phyloP scores from a whole-genome alignment of 2,797 vertebrate species.

The Melanotaenia pygmaea region DNA sequence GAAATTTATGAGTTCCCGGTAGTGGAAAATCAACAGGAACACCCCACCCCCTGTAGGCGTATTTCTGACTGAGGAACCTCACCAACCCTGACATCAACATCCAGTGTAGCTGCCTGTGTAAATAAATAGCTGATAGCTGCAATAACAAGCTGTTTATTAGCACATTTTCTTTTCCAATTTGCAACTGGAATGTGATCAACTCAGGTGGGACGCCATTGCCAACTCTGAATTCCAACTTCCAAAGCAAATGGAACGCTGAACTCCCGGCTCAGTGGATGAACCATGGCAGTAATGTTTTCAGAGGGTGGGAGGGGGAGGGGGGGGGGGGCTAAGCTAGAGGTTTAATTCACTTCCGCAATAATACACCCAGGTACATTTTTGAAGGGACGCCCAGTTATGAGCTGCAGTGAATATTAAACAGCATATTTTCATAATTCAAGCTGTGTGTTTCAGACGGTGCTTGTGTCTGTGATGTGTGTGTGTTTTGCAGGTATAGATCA shows the following conservation, averaged over 20 bases:
- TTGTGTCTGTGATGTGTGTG: not conserved
- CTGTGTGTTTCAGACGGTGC: not conserved
- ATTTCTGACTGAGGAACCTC: not conserved
- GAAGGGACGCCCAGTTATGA: constrained; percentile 22
- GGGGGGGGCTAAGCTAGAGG: not conserved
- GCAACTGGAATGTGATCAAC: not conserved
- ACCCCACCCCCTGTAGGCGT: not conserved
- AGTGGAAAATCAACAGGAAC: not conserved
- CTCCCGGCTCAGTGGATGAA: constrained; percentile 26
- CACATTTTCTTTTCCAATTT: constrained; percentile 1
- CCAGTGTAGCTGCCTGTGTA: not conserved
- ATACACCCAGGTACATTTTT: constrained; percentile 12
- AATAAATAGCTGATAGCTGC: not conserved
- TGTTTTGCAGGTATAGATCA: constrained; percentile 26
- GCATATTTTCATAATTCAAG: constrained; percentile 23
- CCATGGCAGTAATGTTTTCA: constrained; percentile 10
- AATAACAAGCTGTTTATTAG: not conserved
- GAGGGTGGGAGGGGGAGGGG: constrained; percentile 1
- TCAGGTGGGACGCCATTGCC: not conserved
- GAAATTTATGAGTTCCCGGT: not conserved
- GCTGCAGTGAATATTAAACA: constrained; percentile 16
- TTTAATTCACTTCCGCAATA: constrained; percentile 1
- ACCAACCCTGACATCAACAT: not conserved
- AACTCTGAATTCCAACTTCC: not conserved
- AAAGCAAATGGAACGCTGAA: not conserved